A percentile compares a stretch with the other conserved stretches of the same genome.
phyloP scores from a whole-genome alignment of 2,888 invertebrate genomes.

The Stomorhina lunata region DNA sequence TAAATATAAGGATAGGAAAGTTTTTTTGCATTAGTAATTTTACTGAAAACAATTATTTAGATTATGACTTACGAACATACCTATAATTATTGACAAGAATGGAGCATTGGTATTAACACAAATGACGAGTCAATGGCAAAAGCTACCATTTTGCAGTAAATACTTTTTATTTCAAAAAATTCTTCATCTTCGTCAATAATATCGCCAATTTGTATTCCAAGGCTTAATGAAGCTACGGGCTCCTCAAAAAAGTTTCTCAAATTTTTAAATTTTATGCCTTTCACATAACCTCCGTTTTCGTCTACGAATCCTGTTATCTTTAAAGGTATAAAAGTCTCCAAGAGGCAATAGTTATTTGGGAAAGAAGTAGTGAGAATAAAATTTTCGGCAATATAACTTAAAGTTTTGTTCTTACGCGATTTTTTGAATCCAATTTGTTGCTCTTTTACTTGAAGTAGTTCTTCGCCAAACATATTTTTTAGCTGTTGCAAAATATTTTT shows the following conservation, averaged over 20 bases:
- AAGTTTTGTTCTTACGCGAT: not conserved
- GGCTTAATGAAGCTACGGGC: slow-evolving; percentile 6
- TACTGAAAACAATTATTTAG: too few species aligned
- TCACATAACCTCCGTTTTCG: not conserved
- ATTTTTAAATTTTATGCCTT: not conserved
- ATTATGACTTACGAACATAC: too few species aligned
- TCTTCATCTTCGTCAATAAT: not conserved
- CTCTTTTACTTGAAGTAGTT: not conserved
- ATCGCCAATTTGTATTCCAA: not conserved
- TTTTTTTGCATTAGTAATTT: too few species aligned
- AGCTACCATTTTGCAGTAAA: slow-evolving; percentile 22
- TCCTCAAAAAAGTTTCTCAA: slow-evolving; percentile 30
- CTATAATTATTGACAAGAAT: slow-evolving; percentile 9
- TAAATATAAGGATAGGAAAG: too few species aligned
- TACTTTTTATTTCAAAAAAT: not conserved
- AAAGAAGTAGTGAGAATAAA: not conserved
- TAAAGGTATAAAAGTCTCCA: not conserved
- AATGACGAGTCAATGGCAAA: not conserved
- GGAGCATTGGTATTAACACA: not conserved
- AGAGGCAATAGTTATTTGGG: not conserved
- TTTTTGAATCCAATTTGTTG: not conserved
- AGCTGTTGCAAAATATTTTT: slow-evolving; percentile 16
- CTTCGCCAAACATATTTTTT: not conserved
- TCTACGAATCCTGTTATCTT: slow-evolving; percentile 9
- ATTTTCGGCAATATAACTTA: not conserved